Base-by-base conservation (phyloP, 2,797 vertebrate genomes). In the Falco berigora region DNA sequence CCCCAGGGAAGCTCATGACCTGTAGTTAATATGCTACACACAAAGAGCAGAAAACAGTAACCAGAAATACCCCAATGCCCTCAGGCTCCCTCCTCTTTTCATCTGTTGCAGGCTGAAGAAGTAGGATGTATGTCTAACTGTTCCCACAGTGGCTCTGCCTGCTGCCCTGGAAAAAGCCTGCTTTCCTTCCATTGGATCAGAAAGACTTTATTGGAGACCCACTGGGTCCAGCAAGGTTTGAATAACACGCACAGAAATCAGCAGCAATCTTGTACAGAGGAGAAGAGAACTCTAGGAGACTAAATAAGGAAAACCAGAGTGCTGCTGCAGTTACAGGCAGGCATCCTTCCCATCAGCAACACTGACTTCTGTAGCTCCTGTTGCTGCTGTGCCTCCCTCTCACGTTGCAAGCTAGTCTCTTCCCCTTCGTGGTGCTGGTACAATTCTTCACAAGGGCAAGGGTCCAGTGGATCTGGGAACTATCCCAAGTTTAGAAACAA, bases 1-100 rank as follows among this genome's bases (percentile, higher is more conserved):
- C 68, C 81, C 78, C 69, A 47, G 76, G 79, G 76, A 62, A 86
- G 38, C 90, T 88, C 0, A 1, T 71, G 66, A 91, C 73, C 73
- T 90, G 90, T 63, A 78, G 73, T 88, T 88, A 86, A 62, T 81
- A 84, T n/a, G 69, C 47, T 47, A 75, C 90, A 76, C 61, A 90
- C 58, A 91, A 89, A 53, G 42, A 89, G 74, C 78, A 95, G 67
- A 59, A 63, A 92, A 85, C 21, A 71, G 81, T 64, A 80, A 88
- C 47, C 47, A 90, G 88, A 94, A 95, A 86, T 74, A 83, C 50
- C 38, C 27, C 64, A 63, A 14, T 79, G 73, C 66, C 71, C 58
- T 94, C 0, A 1, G 71, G 55, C 22, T 94, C 53, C 73, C 94
- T 95, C 75, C 47, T 88, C 52, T 86, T 93, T 88, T 92, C 49